A percentile compares a stretch with the other conserved stretches of the same genome.
Conservation (phyloP, 2,113 vertebrate genomes). For the Casuarius casuarius region DNA sequence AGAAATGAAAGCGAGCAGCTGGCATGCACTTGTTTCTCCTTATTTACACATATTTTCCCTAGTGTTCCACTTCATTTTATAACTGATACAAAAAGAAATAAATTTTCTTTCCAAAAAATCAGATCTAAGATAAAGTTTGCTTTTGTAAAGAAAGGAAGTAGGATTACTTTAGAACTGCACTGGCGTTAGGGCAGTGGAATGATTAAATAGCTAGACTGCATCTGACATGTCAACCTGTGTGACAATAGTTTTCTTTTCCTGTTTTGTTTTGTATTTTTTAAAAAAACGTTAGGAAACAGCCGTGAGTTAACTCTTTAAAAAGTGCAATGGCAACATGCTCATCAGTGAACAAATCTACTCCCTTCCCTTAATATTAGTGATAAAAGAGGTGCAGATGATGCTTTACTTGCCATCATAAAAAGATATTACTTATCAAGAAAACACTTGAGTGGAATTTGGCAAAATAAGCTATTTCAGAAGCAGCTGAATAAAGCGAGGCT, state of each 20-base stretch:
- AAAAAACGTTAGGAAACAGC: constrained; percentile 32
- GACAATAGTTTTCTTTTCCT: not conserved
- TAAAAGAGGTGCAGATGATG: not conserved
- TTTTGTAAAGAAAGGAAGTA: constrained; percentile 30
- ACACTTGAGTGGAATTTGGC: not conserved
- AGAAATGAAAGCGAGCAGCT: constrained; percentile 60
- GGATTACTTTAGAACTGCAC: constrained; percentile 31
- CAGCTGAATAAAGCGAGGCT: constrained; percentile 28
- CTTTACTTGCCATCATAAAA: constrained; percentile 18
- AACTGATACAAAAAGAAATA: constrained; percentile 37
- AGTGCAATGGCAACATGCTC: not conserved
- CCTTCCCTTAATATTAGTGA: not conserved
- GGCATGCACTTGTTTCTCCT: constrained; percentile 51
- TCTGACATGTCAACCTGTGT: not conserved
- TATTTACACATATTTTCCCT: constrained; percentile 44
- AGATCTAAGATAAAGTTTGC: constrained; percentile 53
- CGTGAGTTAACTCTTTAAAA: constrained; percentile 12
- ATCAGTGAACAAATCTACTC: constrained; percentile 18
- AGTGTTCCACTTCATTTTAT: constrained; percentile 54
- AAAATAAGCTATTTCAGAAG: constrained; percentile 25
- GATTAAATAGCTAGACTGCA: constrained; percentile 27
- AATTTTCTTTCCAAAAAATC: constrained; percentile 52
- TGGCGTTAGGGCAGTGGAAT: not conserved
- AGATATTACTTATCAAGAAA: not conserved
- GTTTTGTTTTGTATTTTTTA: not conserved